Percentiles rank a stretch among this genome's conserved stretches.
Conservation (phyloP, 1,140 invertebrate genomes). For the Drosophila yakuba region DNA sequence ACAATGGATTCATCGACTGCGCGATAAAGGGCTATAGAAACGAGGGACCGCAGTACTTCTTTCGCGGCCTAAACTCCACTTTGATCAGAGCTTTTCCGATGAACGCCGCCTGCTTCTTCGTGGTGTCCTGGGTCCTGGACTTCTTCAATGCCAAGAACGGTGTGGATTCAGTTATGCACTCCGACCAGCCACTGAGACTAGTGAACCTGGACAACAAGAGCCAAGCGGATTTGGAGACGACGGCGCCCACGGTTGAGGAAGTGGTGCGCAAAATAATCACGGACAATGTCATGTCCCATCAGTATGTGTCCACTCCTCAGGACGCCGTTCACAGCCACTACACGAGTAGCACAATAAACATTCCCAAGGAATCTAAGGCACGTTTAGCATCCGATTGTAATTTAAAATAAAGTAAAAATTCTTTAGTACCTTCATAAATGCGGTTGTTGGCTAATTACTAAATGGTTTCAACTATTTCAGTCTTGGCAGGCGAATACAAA, state of each 20-base stretch:
- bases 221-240: slow-evolving; percentile 17
- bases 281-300: slow-evolving; percentile 18
- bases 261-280: slow-evolving; percentile 61
- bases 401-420: slow-evolving; percentile 19
- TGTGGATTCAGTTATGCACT: slow-evolving; percentile 46
- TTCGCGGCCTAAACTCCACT: slow-evolving; percentile 90
- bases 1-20: slow-evolving; percentile 90
- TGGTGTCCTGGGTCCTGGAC: slow-evolving; percentile 90
- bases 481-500: no score
- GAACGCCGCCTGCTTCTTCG: slow-evolving; percentile 96
- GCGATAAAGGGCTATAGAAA: slow-evolving; percentile 87
- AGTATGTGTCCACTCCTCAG: slow-evolving; percentile 21
- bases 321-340: slow-evolving; percentile 25
- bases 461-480: no score
- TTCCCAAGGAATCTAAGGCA: slow-evolving; percentile 27
- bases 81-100: slow-evolving; percentile 94
- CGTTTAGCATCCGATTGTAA: slow-evolving; percentile 34
- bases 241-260: slow-evolving; percentile 36
- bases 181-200: slow-evolving; percentile 41
- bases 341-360: slow-evolving; percentile 20
- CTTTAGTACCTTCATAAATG: background rate
- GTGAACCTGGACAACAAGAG: slow-evolving; percentile 57
- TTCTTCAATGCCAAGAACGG: slow-evolving; percentile 44
- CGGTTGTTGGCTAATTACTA: no score
- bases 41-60: slow-evolving; percentile 90